Conservation (phyloP, 2,888 invertebrate genomes). For the Ectemnius continuus region DNA sequence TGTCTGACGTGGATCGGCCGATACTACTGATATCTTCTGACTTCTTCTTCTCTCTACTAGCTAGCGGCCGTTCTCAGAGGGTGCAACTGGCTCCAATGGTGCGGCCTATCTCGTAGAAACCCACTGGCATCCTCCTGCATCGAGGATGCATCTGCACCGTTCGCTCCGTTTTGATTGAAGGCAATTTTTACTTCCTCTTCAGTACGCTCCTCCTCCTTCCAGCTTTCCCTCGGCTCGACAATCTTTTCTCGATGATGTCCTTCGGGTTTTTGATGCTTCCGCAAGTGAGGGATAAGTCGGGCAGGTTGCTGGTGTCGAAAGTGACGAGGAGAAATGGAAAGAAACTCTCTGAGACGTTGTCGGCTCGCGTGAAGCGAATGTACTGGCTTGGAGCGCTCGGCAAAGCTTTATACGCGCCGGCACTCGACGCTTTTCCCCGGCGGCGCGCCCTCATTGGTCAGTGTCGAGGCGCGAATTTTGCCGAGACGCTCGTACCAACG, state of each 20-base stretch:
- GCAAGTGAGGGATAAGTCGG: too few relatives aligned
- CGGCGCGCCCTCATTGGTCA: not conserved
- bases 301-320: too few relatives aligned
- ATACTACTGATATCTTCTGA: slow-evolving; percentile 1
- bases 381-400: slow-evolving; percentile 57
- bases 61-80: slow-evolving; percentile 13
- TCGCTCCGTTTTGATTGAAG: not conserved
- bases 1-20: not conserved
- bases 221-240: too few relatives aligned
- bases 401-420: slow-evolving; percentile 67
- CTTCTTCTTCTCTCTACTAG: not conserved
- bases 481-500: not conserved
- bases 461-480: slow-evolving; percentile 36
- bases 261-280: not conserved
- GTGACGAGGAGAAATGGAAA: not conserved
- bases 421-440: slow-evolving; percentile 53
- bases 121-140: slow-evolving; percentile 60
- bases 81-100: slow-evolving; percentile 47
- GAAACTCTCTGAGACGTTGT: not conserved
- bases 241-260: too few relatives aligned
- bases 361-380: slow-evolving; percentile 59
- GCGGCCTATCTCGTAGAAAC: slow-evolving; percentile 64
- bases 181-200: not conserved
- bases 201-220: too few relatives aligned
- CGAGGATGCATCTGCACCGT: slow-evolving; percentile 59